Evolutionary conservation across 1,140 invertebrate genomes (phyloP).

Genomic region (Trichonephila clavata): DNA sequence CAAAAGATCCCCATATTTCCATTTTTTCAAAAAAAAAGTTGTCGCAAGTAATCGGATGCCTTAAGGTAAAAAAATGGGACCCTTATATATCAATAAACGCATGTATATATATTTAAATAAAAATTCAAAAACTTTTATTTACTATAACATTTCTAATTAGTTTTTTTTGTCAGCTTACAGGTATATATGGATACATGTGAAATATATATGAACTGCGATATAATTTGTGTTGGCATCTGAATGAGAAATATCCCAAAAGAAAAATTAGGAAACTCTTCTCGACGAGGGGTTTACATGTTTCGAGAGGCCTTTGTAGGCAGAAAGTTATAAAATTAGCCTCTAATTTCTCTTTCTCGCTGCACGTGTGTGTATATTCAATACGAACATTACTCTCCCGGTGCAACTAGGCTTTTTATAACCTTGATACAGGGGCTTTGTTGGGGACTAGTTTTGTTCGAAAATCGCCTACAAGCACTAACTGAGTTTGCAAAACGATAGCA

Average conservation of each 20-base stretch:
- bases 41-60: too few relatives aligned
- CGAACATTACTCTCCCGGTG: constrained; percentile 32
- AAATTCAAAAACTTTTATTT: too few relatives aligned
- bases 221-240: too few relatives aligned
- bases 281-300: not conserved
- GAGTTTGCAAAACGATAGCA: not conserved
- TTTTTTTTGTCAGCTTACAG: too few relatives aligned
- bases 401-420: constrained; percentile 57
- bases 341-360: constrained; percentile 50
- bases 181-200: too few relatives aligned
- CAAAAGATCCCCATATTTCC: too few relatives aligned
- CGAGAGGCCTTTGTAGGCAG: constrained; percentile 28
- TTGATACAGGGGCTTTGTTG: not conserved
- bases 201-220: too few relatives aligned
- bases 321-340: constrained; percentile 70
- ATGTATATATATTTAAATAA: too few relatives aligned
- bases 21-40: too few relatives aligned
- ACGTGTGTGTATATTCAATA: constrained; percentile 4
- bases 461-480: not conserved
- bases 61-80: too few relatives aligned
- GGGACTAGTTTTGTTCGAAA: constrained; percentile 3
- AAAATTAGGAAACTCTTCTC: constrained; percentile 4
- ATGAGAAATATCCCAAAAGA: not conserved
- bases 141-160: too few relatives aligned
- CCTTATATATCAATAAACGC: too few relatives aligned